Evolutionary conservation across 1,140 invertebrate species (phyloP).

Genomic region (Bilobella aurantiaca): DNA sequence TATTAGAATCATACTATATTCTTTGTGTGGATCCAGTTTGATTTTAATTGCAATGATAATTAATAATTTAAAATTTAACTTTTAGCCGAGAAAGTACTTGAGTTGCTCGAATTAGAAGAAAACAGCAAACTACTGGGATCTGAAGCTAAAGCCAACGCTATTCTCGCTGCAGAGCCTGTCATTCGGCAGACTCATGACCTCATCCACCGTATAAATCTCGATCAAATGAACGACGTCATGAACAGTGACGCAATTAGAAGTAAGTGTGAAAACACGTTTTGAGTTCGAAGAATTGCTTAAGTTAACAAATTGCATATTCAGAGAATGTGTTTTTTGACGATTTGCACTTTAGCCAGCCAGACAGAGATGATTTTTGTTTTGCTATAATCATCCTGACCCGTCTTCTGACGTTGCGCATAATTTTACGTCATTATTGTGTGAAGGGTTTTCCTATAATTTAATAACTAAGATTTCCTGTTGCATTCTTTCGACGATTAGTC

Average conservation of each 20-base stretch:
- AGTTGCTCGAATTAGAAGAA: constrained; percentile 30
- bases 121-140: constrained; percentile 29
- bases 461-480: too few species aligned
- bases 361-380: background rate
- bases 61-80: background rate
- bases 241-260: constrained; percentile 31
- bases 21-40: too few species aligned
- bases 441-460: too few species aligned
- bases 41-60: too few species aligned
- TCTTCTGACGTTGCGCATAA: too few species aligned
- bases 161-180: constrained; percentile 28
- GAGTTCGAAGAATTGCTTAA: background rate
- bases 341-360: too few species aligned
- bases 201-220: constrained; percentile 26
- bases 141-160: constrained; percentile 33
- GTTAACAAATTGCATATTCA: background rate
- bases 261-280: constrained; percentile 12
- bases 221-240: constrained; percentile 26
- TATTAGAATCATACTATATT: too few species aligned
- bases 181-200: constrained; percentile 30
- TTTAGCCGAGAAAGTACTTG: constrained; percentile 32
- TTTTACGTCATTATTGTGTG: background rate
- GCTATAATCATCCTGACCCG: background rate
- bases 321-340: too few species aligned
- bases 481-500: too few species aligned